phyloP scores from a whole-genome alignment of 2,888 invertebrate species.

The Acanthopleura granulata region DNA sequence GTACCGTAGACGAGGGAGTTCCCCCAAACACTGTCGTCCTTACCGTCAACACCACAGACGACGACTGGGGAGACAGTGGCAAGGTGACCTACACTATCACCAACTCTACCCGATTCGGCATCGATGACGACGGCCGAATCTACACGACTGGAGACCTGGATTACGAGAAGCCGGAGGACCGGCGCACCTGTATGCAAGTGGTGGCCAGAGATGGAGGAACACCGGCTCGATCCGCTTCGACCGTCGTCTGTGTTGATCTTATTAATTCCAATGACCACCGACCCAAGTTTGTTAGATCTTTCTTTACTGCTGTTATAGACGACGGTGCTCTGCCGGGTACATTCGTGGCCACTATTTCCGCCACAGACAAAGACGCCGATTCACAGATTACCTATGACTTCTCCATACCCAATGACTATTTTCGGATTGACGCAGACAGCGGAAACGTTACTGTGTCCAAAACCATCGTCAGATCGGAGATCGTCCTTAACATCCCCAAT shows the following conservation, averaged over 20 bases:
- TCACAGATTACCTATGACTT: neutral
- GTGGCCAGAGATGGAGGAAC: conserved; percentile 1
- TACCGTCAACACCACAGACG: neutral
- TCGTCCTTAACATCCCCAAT: neutral
- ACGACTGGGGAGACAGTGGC: neutral
- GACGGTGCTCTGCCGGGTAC: neutral
- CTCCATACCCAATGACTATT: neutral
- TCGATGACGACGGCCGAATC: neutral
- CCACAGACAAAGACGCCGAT: neutral
- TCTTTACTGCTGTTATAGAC: neutral
- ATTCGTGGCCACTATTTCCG: neutral
- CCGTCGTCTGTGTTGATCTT: conserved; percentile 4
- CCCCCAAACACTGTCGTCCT: neutral
- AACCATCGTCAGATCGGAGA: neutral
- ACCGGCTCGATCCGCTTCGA: neutral
- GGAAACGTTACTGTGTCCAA: neutral
- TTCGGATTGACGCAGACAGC: neutral
- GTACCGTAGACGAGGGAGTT: neutral
- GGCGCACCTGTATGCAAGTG: conserved; percentile 2
- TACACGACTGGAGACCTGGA: neutral
- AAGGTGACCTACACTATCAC: neutral
- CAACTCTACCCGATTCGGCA: neutral
- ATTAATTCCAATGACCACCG: neutral
- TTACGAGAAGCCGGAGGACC: conserved; percentile 3
- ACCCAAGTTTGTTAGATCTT: neutral